Evolutionary conservation across 2,797 vertebrate species (phyloP).

Genomic region (Dermochelys coriacea): DNA sequence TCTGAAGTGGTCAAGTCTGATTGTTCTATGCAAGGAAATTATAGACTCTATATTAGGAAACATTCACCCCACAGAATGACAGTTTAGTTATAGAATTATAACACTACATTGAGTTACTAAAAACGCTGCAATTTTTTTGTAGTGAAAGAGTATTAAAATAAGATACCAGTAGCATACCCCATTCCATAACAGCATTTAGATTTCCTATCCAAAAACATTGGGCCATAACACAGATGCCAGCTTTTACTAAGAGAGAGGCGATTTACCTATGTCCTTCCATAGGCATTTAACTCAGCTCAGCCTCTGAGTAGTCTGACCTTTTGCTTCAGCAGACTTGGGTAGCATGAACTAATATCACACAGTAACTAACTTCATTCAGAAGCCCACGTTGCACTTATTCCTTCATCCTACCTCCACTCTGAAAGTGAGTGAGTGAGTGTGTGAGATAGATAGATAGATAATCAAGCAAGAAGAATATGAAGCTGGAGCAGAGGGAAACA

Average conservation of each 20-base stretch:
- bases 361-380: neutral
- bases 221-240: accelerated
- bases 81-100: neutral
- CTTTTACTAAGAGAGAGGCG: neutral
- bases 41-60: neutral
- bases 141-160: neutral
- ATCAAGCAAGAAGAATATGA: neutral
- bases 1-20: no score
- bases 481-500: no score
- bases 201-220: neutral
- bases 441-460: no score
- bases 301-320: accelerated
- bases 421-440: no score
- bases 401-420: neutral
- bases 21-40: accelerated
- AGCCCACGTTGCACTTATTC: accelerated
- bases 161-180: accelerated
- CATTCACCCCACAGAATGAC: neutral
- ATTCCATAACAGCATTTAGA: neutral
- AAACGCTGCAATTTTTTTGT: neutral
- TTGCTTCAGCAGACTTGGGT: neutral
- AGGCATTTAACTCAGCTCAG: neutral
- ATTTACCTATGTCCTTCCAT: neutral
- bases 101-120: neutral
- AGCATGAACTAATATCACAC: accelerated